Evolutionary conservation across 2,888 invertebrate genomes (phyloP).

Genomic region (Thereva unica): DNA sequence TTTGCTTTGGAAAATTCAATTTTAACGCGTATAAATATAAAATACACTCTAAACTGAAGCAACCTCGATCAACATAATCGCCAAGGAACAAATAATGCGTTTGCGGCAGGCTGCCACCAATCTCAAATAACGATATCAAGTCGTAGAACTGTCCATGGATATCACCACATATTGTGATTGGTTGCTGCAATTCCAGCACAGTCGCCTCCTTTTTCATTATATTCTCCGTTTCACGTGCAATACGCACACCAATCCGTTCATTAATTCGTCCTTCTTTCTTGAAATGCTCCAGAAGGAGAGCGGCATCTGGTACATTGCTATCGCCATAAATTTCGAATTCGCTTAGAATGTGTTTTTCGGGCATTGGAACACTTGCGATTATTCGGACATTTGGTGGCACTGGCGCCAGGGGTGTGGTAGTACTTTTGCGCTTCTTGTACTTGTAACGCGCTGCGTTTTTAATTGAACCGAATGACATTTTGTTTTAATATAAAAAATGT

Average conservation of each 20-base stretch:
- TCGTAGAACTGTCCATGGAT: constrained; percentile 99
- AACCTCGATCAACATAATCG: constrained; percentile 97
- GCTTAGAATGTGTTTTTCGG: constrained; percentile 12
- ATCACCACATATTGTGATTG: constrained; percentile 97
- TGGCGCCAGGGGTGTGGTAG: neutral
- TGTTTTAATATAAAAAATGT: no score
- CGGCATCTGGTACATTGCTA: neutral
- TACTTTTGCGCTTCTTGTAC: constrained; percentile 10
- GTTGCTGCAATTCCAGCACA: constrained; percentile 93
- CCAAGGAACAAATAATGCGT: constrained; percentile 98
- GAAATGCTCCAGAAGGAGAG: constrained; percentile 72
- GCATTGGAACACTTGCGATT: constrained; percentile 22
- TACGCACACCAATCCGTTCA: constrained; percentile 90
- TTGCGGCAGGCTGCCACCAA: constrained; percentile 92
- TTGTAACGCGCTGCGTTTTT: neutral
- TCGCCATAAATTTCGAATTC: constrained; percentile 6
- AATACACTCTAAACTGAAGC: constrained; percentile 77
- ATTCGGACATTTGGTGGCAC: neutral
- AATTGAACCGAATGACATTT: no score
- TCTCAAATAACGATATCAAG: constrained; percentile 98
- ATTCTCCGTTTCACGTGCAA: constrained; percentile 91
- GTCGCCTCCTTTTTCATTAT: constrained; percentile 86
- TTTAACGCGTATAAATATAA: constrained; percentile 98
- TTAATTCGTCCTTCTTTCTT: constrained; percentile 95
- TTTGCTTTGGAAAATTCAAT: constrained; percentile 91